These are phyloP conservation scores for Apis dorsata DNA, from an alignment of 1,140 invertebrate genomes.

Conservation along the genomic window DNA sequence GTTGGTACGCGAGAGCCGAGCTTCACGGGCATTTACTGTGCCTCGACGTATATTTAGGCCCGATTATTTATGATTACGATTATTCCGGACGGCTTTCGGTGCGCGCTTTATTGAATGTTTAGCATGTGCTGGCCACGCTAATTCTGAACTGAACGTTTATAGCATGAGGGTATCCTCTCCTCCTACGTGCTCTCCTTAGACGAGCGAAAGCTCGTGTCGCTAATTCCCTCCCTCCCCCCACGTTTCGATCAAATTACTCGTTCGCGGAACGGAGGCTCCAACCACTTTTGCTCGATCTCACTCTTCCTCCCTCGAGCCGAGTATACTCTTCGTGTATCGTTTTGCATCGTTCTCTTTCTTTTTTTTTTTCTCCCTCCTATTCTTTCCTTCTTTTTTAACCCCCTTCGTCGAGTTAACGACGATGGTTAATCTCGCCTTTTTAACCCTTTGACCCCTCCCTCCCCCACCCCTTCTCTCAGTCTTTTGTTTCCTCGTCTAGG, in stretches of 20 bases:
- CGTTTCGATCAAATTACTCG: slow-evolving; percentile 61
- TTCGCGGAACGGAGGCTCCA: slow-evolving; percentile 39
- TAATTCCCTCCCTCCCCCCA: slow-evolving; percentile 47
- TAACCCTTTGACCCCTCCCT: slow-evolving; percentile 32
- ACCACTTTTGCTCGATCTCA: not conserved
- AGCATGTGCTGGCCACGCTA: slow-evolving; percentile 77
- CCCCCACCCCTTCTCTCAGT: not conserved
- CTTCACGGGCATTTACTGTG: slow-evolving; percentile 62
- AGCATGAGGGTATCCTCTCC: slow-evolving; percentile 61
- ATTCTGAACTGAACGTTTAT: slow-evolving; percentile 72
- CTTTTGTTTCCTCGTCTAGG: not conserved
- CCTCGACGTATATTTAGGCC: slow-evolving; percentile 77
- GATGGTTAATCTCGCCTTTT: slow-evolving; percentile 54
- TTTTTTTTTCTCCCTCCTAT: too few species aligned
- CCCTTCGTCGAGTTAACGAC: slow-evolving; percentile 50
- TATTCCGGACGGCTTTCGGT: slow-evolving; percentile 76
- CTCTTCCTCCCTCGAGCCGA: not conserved
- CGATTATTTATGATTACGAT: slow-evolving; percentile 80
- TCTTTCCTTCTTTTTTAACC: slow-evolving; percentile 29
- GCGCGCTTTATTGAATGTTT: slow-evolving; percentile 77
- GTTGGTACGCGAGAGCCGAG: slow-evolving; percentile 72
- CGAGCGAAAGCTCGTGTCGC: slow-evolving; percentile 59
- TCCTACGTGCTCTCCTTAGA: slow-evolving; percentile 63
- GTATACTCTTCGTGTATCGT: too few species aligned
- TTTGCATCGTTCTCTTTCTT: too few species aligned